Percentiles rank a stretch among this genome's conserved stretches.
Evolutionary conservation across 2,888 invertebrate species (phyloP).

Genomic region (Leucophora obtusa): DNA sequence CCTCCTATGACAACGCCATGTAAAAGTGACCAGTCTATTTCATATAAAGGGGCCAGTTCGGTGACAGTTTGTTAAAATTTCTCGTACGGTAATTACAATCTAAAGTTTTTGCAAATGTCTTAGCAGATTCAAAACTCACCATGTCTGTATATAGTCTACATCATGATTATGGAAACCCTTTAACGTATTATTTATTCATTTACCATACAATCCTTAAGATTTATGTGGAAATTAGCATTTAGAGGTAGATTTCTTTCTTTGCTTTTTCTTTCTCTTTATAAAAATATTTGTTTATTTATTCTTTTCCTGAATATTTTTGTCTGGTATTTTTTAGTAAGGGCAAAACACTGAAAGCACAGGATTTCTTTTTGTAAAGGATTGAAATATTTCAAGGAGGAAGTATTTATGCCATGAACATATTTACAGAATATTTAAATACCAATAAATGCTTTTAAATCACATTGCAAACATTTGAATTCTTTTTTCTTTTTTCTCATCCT

Average conservation of each 20-base stretch:
- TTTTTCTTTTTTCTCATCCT: neutral
- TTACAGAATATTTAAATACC: slow-evolving; percentile 63
- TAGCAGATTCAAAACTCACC: too few relatives aligned
- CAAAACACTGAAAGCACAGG: slow-evolving; percentile 17
- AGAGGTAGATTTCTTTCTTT: slow-evolving; percentile 7
- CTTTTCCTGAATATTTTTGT: neutral
- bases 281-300: slow-evolving; percentile 10
- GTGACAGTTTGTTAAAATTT: too few relatives aligned
- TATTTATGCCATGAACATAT: slow-evolving; percentile 48
- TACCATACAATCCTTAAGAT: slow-evolving; percentile 34
- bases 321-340: neutral
- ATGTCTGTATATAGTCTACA: neutral
- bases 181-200: slow-evolving; percentile 14
- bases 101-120: too few relatives aligned
- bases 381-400: slow-evolving; percentile 40
- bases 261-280: slow-evolving; percentile 15
- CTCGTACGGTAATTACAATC: too few relatives aligned
- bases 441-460: slow-evolving; percentile 65
- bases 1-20: too few relatives aligned
- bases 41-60: too few relatives aligned
- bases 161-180: neutral
- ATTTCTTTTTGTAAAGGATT: slow-evolving; percentile 46
- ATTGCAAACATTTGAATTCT: slow-evolving; percentile 50
- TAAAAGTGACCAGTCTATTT: too few relatives aligned
- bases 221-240: slow-evolving; percentile 30